Base-by-base conservation (phyloP, 2,113 vertebrate genomes). In the Sardina pilchardus region DNA sequence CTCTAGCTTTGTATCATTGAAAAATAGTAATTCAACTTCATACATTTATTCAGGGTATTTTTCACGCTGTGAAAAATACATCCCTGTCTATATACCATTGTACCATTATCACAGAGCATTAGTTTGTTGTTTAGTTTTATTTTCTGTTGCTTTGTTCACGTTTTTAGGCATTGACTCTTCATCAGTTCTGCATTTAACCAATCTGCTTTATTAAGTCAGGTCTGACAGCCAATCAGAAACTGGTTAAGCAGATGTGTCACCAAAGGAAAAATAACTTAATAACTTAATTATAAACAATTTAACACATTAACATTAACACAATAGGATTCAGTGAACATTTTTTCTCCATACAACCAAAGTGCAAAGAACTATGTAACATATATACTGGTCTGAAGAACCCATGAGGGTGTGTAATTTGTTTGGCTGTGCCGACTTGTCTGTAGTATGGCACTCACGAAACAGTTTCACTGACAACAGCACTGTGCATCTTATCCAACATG, bases 381-480 rank as follows among this genome's bases (percentile, higher is more conserved):
- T 4, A 42, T 42, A 47, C 45, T 47, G 45, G 9, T 12, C 8
- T 24, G 53, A n/a, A 59, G 12, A n/a, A 24, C 21, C 59, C 6
- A 26, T 24, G n/a, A 21, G 21, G 1, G 59, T 34, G 1, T 19
- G 1, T 16, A 6, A 67, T 9, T 30, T 6, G 63, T n/a, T 26
- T n/a, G n/a, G 26, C 24, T 67, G n/a, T 4, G 34, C 71, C 30
- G 3, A 24, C 21, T 6, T 24, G 1, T 30, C 63, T 34, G 1
- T 10, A 14, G 1, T 10, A 14, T 16, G 34, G 14, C 30, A 16
- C 71, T 36, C 63, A 78, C 2, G 42, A 84, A 34, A 34, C 30
- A 0, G 3, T 43, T 39, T 90, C 89, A 12, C 85, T 84, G 71
- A 88, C 82, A 83, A 90, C 87, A 43, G 45, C 19, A 39, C 86